Conservation (phyloP, 2,888 invertebrate genomes). For the Cylindroiulus punctatus region DNA sequence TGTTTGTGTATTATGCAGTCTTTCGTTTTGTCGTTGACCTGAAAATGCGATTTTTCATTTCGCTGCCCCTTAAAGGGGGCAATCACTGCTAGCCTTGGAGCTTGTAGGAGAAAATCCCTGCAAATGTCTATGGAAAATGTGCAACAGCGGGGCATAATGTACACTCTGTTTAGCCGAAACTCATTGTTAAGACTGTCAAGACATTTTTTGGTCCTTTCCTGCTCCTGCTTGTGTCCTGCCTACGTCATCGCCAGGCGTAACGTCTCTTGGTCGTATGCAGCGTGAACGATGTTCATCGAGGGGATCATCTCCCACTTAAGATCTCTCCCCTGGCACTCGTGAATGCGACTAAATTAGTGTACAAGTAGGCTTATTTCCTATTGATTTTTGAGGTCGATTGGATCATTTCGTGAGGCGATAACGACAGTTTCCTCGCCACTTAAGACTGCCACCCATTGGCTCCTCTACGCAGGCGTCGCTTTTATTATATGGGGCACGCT, state of each 20-base stretch:
- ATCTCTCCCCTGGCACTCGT: constrained; percentile 38
- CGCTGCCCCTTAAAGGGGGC: too few relatives aligned
- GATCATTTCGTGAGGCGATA: constrained; percentile 47
- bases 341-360: constrained; percentile 45
- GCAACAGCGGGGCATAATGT: too few relatives aligned
- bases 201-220: too few relatives aligned
- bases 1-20: too few relatives aligned
- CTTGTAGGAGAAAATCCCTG: too few relatives aligned
- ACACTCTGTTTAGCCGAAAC: too few relatives aligned
- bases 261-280: background rate
- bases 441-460: constrained; percentile 45
- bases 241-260: constrained; percentile 11
- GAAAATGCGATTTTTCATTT: too few relatives aligned
- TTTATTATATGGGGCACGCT: constrained; percentile 3
- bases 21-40: too few relatives aligned
- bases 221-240: background rate
- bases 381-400: constrained; percentile 47
- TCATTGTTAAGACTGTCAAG: too few relatives aligned
- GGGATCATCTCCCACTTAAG: constrained; percentile 43
- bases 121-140: too few relatives aligned
- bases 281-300: constrained; percentile 40
- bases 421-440: constrained; percentile 47
- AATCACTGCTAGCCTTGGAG: too few relatives aligned
- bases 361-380: constrained; percentile 45
- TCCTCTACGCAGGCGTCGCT: constrained; percentile 30